Percentiles rank a stretch among this genome's conserved stretches.
phyloP scores from a whole-genome alignment of 2,888 invertebrate species.

The Nineta flava region DNA sequence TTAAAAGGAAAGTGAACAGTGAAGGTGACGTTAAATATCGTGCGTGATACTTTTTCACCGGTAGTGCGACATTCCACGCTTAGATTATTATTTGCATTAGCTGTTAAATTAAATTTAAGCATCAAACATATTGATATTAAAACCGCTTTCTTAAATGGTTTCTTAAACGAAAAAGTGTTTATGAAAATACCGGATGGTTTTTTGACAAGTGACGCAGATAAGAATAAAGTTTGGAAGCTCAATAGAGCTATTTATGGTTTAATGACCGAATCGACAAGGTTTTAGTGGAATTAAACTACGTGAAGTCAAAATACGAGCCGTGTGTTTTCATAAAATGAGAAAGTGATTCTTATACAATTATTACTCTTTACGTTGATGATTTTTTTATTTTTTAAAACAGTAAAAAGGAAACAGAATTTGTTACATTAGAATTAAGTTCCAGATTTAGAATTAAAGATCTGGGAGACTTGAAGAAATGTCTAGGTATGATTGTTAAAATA shows the following conservation, averaged over 20 bases:
- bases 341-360: neutral
- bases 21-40: no score
- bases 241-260: slow-evolving; percentile 8
- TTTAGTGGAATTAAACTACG: neutral
- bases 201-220: neutral
- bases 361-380: slow-evolving; percentile 12
- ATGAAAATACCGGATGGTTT: slow-evolving; percentile 4
- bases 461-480: slow-evolving; percentile 11
- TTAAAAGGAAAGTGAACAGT: no score
- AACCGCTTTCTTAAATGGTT: slow-evolving; percentile 9
- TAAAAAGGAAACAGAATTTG: neutral
- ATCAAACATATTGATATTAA: slow-evolving; percentile 7
- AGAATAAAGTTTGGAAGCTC: no score
- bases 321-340: slow-evolving; percentile 9
- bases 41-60: slow-evolving; percentile 9
- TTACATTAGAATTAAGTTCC: slow-evolving; percentile 4
- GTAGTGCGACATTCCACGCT: slow-evolving; percentile 7
- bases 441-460: slow-evolving; percentile 13
- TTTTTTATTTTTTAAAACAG: slow-evolving; percentile 10
- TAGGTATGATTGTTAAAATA: slow-evolving; percentile 12
- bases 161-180: slow-evolving; percentile 5
- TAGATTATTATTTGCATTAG: slow-evolving; percentile 7
- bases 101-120: slow-evolving; percentile 6
- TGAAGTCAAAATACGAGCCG: slow-evolving; percentile 3
- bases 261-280: slow-evolving; percentile 2